Percentiles rank a stretch among this genome's conserved stretches.
These are phyloP conservation scores for Xenopus borealis DNA, from an alignment of 2,113 vertebrate species.

Conservation along the genomic window DNA sequence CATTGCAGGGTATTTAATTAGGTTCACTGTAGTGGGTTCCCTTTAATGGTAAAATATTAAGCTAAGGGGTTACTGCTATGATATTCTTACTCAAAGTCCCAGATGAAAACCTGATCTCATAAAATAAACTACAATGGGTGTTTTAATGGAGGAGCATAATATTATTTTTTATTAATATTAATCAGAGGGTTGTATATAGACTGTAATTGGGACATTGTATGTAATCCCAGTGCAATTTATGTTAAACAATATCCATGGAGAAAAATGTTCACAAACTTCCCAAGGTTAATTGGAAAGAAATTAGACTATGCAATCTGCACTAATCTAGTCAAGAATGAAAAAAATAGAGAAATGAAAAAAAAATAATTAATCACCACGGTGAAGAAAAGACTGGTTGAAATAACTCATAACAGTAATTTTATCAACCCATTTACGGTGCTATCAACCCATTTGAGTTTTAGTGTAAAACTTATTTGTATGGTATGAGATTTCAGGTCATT, in stretches of 20 bases:
- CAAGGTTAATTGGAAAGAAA: constrained; percentile 4
- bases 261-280: not conserved
- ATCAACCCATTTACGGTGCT: too few relatives aligned
- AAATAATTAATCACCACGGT: not conserved
- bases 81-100: not conserved
- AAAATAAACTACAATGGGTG: not conserved
- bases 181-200: not conserved
- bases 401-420: too few relatives aligned
- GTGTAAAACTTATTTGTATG: too few relatives aligned
- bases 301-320: not conserved
- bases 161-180: not conserved
- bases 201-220: not conserved
- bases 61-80: not conserved
- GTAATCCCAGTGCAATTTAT: constrained; percentile 3
- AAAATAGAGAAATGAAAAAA: not conserved
- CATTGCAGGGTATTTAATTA: too few relatives aligned
- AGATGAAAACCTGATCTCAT: not conserved
- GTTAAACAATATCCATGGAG: not conserved
- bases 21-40: too few relatives aligned
- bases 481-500: too few relatives aligned
- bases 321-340: not conserved
- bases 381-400: too few relatives aligned
- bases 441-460: too few relatives aligned
- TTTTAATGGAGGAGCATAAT: not conserved
- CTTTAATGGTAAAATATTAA: not conserved